phyloP scores from a whole-genome alignment of 2,113 vertebrate genomes.

The Spilogale gracilis region DNA sequence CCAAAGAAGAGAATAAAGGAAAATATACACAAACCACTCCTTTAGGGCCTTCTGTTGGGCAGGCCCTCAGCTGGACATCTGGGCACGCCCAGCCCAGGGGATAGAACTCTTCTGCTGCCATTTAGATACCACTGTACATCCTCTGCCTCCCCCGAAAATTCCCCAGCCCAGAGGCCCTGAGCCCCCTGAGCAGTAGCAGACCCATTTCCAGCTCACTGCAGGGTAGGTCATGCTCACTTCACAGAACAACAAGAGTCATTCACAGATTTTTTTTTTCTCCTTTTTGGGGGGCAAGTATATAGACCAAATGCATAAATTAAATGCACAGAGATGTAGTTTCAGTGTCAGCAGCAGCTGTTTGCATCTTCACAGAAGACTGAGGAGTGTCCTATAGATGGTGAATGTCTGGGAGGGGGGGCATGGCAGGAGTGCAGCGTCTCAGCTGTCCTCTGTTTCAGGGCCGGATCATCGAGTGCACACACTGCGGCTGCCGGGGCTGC shows the following conservation, averaged over 20 bases:
- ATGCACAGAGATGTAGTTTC: neutral
- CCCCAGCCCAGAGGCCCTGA: neutral
- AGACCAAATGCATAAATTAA: neutral
- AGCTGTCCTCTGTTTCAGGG: slow-evolving; percentile 89
- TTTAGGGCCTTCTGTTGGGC: neutral
- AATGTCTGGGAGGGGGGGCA: neutral
- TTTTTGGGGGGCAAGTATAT: neutral
- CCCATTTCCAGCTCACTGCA: neutral
- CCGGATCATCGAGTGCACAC: slow-evolving; percentile 98
- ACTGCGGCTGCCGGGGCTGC: slow-evolving; percentile 98
- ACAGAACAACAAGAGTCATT: neutral
- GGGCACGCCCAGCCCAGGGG: neutral
- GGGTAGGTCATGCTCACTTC: neutral
- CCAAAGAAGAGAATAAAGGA: neutral
- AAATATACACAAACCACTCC: neutral
- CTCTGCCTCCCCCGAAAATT: neutral
- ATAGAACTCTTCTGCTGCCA: neutral
- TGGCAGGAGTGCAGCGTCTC: accelerated
- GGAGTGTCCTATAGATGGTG: neutral
- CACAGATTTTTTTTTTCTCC: neutral
- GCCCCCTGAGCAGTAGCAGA: neutral
- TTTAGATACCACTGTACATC: neutral
- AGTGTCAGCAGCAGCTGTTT: neutral
- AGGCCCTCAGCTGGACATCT: neutral
- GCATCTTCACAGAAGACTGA: neutral